A percentile compares a stretch with the other conserved stretches of the same genome.
Conservation (phyloP, 2,888 invertebrate species). For the Amiota minor region DNA sequence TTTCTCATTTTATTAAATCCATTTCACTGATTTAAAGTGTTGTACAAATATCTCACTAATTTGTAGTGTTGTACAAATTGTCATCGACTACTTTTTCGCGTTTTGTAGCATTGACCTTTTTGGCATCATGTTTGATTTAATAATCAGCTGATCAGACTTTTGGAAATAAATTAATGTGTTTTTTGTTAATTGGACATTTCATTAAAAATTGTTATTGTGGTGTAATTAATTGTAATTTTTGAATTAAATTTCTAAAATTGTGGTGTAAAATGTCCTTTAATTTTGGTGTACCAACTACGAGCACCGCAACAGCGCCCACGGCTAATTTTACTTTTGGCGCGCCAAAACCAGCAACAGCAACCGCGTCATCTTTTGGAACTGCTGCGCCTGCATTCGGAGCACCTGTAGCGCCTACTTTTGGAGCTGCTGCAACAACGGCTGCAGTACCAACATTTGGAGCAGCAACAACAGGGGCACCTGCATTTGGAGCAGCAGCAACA, state of each 20-base stretch:
- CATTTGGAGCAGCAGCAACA: conserved; percentile 46
- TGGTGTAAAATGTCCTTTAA: conserved; percentile 11
- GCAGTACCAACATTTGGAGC: conserved; percentile 42
- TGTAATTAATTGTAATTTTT: not conserved
- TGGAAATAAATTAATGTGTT: not conserved
- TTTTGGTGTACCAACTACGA: conserved; percentile 34
- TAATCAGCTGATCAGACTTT: not conserved
- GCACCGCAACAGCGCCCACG: conserved; percentile 21
- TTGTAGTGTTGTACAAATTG: not conserved
- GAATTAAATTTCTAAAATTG: not conserved
- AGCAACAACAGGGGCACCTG: conserved; percentile 9
- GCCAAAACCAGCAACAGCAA: conserved; percentile 51
- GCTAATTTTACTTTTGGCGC: conserved; percentile 39
- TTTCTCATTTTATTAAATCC: not conserved
- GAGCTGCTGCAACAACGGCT: conserved; percentile 37
- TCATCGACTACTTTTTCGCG: not conserved
- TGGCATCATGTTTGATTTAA: not conserved
- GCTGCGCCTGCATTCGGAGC: conserved; percentile 44
- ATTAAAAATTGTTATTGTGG: not conserved
- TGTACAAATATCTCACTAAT: not conserved
- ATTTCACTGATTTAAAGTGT: not conserved
- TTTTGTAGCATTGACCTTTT: not conserved
- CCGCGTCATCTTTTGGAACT: conserved; percentile 31
- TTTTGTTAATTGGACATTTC: not conserved
- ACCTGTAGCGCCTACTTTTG: conserved; percentile 36